Evolutionary conservation across 2,888 invertebrate genomes (phyloP).

Genomic region (Notodonta ziczac): DNA sequence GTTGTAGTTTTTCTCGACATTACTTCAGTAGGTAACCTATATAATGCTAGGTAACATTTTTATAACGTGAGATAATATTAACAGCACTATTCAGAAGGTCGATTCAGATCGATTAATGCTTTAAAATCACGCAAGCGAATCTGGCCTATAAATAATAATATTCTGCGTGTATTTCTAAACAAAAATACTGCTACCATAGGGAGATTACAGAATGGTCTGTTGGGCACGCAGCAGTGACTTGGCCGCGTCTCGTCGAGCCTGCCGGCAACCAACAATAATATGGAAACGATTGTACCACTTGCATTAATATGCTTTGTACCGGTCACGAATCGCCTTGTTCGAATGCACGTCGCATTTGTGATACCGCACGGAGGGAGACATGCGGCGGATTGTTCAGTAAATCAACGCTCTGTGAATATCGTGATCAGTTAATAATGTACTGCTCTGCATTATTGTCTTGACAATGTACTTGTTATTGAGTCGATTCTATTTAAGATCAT

Average conservation of each 20-base stretch:
- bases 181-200: slow-evolving; percentile 53
- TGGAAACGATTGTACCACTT: slow-evolving; percentile 58
- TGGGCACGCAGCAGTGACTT: slow-evolving; percentile 51
- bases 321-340: slow-evolving; percentile 48
- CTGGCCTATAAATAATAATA: background rate
- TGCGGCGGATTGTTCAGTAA: slow-evolving; percentile 35
- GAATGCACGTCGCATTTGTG: slow-evolving; percentile 43
- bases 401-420: slow-evolving; percentile 38
- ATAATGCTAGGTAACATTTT: background rate
- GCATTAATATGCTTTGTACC: slow-evolving; percentile 42
- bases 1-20: background rate
- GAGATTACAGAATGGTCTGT: slow-evolving; percentile 57
- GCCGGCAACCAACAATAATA: slow-evolving; percentile 51
- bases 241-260: slow-evolving; percentile 61
- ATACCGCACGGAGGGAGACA: slow-evolving; percentile 29
- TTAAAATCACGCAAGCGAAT: background rate
- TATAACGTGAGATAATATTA: background rate
- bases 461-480: slow-evolving; percentile 8
- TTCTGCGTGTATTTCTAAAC: slow-evolving; percentile 29
- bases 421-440: slow-evolving; percentile 38
- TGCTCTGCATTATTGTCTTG: slow-evolving; percentile 16
- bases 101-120: background rate
- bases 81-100: too few species aligned
- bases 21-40: background rate
- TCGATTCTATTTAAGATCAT: background rate